phyloP scores from a whole-genome alignment of 2,888 invertebrate species.

The Pyrochroa serraticornis region DNA sequence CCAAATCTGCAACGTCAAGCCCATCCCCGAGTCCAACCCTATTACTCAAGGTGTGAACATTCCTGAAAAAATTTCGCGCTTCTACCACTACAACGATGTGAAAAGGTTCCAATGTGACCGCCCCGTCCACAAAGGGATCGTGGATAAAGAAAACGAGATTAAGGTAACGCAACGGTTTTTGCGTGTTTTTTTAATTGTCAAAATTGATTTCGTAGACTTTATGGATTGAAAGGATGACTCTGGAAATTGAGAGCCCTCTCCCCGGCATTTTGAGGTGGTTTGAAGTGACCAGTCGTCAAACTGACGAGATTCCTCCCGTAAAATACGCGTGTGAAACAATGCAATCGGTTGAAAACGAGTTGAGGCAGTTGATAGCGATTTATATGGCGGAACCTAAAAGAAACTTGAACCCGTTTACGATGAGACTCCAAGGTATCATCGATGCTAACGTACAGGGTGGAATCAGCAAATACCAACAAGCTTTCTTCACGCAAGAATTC shows the following conservation, averaged over 20 bases:
- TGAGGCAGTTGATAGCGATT: conserved; percentile 78
- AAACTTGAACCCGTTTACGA: conserved; percentile 90
- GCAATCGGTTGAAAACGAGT: conserved; percentile 85
- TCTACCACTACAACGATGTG: conserved; percentile 91
- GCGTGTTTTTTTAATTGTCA: conserved; percentile 8
- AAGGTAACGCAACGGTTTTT: conserved; percentile 63
- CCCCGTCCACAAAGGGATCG: conserved; percentile 85
- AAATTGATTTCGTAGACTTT: conserved; percentile 66
- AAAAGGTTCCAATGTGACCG: conserved; percentile 89
- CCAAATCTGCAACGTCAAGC: conserved; percentile 93
- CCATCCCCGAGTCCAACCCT: conserved; percentile 74
- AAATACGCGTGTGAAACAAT: conserved; percentile 92
- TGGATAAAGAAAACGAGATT: conserved; percentile 94
- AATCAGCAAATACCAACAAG: conserved; percentile 92
- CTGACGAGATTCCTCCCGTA: conserved; percentile 82
- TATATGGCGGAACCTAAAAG: conserved; percentile 81
- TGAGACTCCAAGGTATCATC: conserved; percentile 88
- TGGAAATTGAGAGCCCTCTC: conserved; percentile 80
- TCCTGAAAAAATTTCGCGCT: conserved; percentile 85
- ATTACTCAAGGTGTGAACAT: conserved; percentile 65
- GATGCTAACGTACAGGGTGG: conserved; percentile 97
- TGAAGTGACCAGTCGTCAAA: conserved; percentile 78
- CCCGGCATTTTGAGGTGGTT: conserved; percentile 95
- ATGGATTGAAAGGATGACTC: conserved; percentile 91
- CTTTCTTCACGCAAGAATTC: conserved; percentile 87